phyloP scores from a whole-genome alignment of 1,140 invertebrate genomes.

The Drosophila quadrilineata region DNA sequence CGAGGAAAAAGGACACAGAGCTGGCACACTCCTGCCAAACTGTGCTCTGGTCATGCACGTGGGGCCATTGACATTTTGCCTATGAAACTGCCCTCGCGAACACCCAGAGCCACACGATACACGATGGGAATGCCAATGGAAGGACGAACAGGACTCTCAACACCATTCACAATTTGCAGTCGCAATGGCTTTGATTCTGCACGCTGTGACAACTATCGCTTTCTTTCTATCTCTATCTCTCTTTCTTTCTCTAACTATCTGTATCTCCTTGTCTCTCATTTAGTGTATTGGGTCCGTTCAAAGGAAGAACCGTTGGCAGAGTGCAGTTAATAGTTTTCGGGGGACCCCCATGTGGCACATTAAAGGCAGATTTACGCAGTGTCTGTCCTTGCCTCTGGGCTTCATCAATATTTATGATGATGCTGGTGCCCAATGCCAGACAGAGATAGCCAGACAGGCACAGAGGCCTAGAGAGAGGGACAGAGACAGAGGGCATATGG shows the following conservation, averaged over 20 bases:
- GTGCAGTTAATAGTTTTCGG: conserved; percentile 68
- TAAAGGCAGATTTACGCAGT: conserved; percentile 38
- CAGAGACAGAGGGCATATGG: conserved; percentile 11
- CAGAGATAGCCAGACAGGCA: conserved; percentile 2
- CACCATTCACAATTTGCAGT: conserved; percentile 44
- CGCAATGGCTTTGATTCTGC: conserved; percentile 57
- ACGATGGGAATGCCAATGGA: too few species aligned
- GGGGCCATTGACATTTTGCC: conserved; percentile 66
- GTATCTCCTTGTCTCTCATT: too few species aligned
- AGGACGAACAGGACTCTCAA: neutral
- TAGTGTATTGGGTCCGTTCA: conserved; percentile 22
- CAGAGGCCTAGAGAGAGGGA: neutral
- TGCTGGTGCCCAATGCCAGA: conserved; percentile 4
- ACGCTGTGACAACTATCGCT: conserved; percentile 51
- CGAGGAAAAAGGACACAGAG: too few species aligned
- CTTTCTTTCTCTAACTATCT: too few species aligned
- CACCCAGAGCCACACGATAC: neutral
- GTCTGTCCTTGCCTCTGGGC: neutral
- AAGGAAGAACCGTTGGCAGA: conserved; percentile 20
- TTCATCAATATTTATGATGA: conserved; percentile 39
- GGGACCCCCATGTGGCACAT: conserved; percentile 28
- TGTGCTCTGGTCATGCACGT: conserved; percentile 28
- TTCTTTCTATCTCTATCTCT: too few species aligned
- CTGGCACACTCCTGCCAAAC: conserved; percentile 24
- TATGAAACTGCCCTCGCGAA: conserved; percentile 42